phyloP scores from a whole-genome alignment of 2,888 invertebrate genomes.

The Rotaria macrura region DNA sequence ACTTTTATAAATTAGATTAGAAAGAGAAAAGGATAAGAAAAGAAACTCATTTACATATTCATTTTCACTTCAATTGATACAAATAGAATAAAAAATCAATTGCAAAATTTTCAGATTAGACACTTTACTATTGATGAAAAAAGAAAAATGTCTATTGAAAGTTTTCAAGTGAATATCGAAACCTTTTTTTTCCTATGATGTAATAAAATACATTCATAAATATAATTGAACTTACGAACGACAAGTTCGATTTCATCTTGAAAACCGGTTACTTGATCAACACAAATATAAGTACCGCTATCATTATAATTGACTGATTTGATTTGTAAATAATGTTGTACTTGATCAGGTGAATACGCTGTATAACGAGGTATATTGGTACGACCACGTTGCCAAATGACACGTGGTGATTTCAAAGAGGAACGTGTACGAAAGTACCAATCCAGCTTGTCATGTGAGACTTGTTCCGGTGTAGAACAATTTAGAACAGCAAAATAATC shows the following conservation, averaged over 20 bases:
- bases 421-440: not conserved
- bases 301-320: not conserved
- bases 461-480: not conserved
- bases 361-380: not conserved
- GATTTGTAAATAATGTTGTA: not conserved
- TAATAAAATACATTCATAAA: not conserved
- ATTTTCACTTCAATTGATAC: not conserved
- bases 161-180: not conserved
- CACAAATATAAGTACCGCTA: not conserved
- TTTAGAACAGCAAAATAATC: not conserved
- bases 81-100: not conserved
- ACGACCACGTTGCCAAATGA: conserved; percentile 6
- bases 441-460: not conserved
- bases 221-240: not conserved
- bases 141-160: not conserved
- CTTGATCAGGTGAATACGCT: conserved; percentile 15
- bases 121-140: not conserved
- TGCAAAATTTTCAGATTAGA: not conserved
- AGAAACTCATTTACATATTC: not conserved
- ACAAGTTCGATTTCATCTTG: not conserved
- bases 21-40: too few relatives aligned
- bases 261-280: not conserved
- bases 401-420: not conserved
- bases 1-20: not conserved
- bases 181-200: not conserved